phyloP scores from a whole-genome alignment of 2,888 invertebrate species.

The Ctena decussata region DNA sequence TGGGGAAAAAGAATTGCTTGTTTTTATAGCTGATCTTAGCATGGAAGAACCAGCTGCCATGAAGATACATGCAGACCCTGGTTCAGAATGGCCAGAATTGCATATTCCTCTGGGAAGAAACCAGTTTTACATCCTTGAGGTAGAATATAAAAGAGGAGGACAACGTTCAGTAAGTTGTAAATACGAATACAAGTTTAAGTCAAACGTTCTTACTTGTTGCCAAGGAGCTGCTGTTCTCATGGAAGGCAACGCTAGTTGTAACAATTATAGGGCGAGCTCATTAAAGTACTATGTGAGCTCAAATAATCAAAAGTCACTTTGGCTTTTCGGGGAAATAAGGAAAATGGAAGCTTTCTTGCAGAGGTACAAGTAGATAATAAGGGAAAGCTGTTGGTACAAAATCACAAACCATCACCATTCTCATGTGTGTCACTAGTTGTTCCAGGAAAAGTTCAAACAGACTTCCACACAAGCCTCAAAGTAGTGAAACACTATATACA shows the following conservation, averaged over 20 bases:
- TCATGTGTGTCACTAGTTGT: background rate
- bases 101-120: background rate
- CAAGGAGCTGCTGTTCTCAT: background rate
- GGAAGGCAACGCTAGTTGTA: too few species aligned
- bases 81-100: background rate
- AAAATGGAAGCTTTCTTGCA: background rate
- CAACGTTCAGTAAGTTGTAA: background rate
- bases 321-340: background rate
- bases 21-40: background rate
- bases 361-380: background rate
- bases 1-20: background rate
- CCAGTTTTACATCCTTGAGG: background rate
- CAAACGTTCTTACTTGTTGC: background rate
- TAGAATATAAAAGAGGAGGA: background rate
- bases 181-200: background rate
- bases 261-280: background rate
- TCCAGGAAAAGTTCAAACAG: background rate
- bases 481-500: too few species aligned
- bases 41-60: background rate
- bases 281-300: background rate
- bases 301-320: background rate
- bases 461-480: too few species aligned
- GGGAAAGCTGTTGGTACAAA: background rate
- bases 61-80: background rate
- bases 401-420: background rate